A percentile compares a stretch with the other conserved stretches of the same genome.
Evolutionary conservation across 2,888 invertebrate genomes (phyloP).

Genomic region (Himalopsyche kuldschensis): DNA sequence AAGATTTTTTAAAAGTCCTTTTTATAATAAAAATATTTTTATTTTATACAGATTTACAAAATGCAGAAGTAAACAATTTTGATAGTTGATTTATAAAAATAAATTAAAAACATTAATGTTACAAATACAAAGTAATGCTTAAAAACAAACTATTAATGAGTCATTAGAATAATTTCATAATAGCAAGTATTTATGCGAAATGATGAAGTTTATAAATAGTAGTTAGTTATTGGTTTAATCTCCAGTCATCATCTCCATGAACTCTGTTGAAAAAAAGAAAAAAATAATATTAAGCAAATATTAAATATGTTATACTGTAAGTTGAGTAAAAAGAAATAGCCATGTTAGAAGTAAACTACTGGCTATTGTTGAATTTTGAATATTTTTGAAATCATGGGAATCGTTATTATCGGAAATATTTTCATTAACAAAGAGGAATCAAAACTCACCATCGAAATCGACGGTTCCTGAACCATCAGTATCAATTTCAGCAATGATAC

Average conservation of each 20-base stretch:
- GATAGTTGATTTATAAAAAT: slow-evolving; percentile 3
- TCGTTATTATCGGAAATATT: neutral
- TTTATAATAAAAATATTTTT: neutral
- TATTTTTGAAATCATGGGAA: neutral
- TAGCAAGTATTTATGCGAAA: neutral
- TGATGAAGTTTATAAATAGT: neutral
- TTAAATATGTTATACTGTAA: too few relatives aligned
- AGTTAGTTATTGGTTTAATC: slow-evolving; percentile 59
- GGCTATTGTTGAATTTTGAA: neutral
- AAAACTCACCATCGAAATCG: slow-evolving; percentile 88
- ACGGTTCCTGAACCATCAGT: slow-evolving; percentile 98
- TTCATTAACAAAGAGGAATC: neutral
- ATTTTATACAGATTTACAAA: neutral
- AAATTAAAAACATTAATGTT: slow-evolving; percentile 1
- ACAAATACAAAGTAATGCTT: slow-evolving; percentile 9
- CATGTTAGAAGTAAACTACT: neutral
- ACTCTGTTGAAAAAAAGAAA: slow-evolving; percentile 64
- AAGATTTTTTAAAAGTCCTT: neutral
- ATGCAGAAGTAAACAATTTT: neutral
- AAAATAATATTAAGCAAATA: slow-evolving; percentile 18
- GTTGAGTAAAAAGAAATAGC: slow-evolving; percentile 9
- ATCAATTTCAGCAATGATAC: slow-evolving; percentile 97
- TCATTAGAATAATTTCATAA: neutral
- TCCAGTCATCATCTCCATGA: slow-evolving; percentile 95
- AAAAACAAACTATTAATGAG: slow-evolving; percentile 5